Conservation (phyloP, 2,888 invertebrate species). For the Hyppa rectilinea region DNA sequence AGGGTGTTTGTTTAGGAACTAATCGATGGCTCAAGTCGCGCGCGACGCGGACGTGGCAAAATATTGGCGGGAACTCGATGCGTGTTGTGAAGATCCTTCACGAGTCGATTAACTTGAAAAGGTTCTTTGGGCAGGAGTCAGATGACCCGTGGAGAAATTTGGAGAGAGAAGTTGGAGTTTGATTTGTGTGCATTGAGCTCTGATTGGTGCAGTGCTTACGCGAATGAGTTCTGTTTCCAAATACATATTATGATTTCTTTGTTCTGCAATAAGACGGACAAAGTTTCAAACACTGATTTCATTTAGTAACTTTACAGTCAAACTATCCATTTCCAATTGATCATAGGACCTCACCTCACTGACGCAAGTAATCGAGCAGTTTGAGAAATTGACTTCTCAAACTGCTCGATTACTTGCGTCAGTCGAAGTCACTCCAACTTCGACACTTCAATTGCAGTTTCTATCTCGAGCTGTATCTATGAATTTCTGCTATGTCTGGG, state of each 20-base stretch:
- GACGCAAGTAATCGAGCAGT: no score
- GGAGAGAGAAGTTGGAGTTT: no score
- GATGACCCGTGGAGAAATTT: not conserved
- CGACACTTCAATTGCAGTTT: slow-evolving; percentile 25
- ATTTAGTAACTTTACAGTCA: not conserved
- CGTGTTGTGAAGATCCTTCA: slow-evolving; percentile 36
- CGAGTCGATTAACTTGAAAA: slow-evolving; percentile 37
- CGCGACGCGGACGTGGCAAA: slow-evolving; percentile 48
- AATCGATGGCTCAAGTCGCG: slow-evolving; percentile 60
- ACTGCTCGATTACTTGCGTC: slow-evolving; percentile 20
- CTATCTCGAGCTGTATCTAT: not conserved
- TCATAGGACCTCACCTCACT: slow-evolving; percentile 7
- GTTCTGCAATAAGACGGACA: not conserved
- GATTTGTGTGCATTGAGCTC: no score
- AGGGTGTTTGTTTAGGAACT: slow-evolving; percentile 65
- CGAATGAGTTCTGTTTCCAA: no score
- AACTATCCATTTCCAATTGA: slow-evolving; percentile 19
- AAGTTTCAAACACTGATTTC: slow-evolving; percentile 4
- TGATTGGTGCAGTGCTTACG: no score
- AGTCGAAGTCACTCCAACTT: slow-evolving; percentile 22
- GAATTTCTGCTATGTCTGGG: not conserved
- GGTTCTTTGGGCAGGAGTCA: slow-evolving; percentile 21
- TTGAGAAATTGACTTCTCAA: slow-evolving; percentile 4
- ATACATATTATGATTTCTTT: no score
- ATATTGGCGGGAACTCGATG: slow-evolving; percentile 52